Evolutionary conservation across 2,797 vertebrate species (phyloP), one percentile per base, ranked within the genome.

Genomic region (Carduelis carduelis): DNA sequence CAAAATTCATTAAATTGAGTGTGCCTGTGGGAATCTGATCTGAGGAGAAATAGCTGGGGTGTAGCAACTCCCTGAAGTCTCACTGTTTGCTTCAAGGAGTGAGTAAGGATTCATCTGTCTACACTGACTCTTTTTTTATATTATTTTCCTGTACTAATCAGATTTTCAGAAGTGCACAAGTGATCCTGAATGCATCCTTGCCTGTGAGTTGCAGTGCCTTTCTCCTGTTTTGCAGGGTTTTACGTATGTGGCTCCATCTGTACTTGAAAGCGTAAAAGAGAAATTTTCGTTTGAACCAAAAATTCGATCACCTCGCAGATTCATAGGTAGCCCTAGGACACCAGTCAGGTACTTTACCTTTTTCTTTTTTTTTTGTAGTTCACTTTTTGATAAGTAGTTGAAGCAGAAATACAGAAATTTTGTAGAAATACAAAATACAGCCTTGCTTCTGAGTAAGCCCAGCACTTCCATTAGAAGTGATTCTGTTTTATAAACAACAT

Each of bases 281-380:
- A 99, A 99, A 97, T 99, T 99, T 98, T 99, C 98, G 57, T 99
- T 98, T 90, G 99, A 99, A 98, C 99, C 99, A 98, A 99, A 99
- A 98, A 98, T 99, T 81, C 98, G 99, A 96, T 99, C 99, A 53
- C 99, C 99, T 83, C 98, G 99, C 96, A 99, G 99, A 98, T 99
- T 99, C 98, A 99, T 99, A 82, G 99, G 99, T 96, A 99, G 99
- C 96, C 99, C 99, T 35, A 98, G 99, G 97, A 99, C 99, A 97
- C 99, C 99, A 96, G 98, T 99, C 98, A 99, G 99, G 99, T 99
- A 99, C n/a, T 61, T 60, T 11, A 17, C 32, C 12, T n/a, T 37
- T 21, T 24, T 30, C 12, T 23, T 5, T 21, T 83, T 85, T 84
- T 85, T 85, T 52, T 61, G 4, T 20, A 60, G 34, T 65, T 10